Percentiles rank a stretch among this genome's conserved stretches.
phyloP scores from a whole-genome alignment of 35 echinoderm and acorn worm species.

The Antedon bifida region DNA sequence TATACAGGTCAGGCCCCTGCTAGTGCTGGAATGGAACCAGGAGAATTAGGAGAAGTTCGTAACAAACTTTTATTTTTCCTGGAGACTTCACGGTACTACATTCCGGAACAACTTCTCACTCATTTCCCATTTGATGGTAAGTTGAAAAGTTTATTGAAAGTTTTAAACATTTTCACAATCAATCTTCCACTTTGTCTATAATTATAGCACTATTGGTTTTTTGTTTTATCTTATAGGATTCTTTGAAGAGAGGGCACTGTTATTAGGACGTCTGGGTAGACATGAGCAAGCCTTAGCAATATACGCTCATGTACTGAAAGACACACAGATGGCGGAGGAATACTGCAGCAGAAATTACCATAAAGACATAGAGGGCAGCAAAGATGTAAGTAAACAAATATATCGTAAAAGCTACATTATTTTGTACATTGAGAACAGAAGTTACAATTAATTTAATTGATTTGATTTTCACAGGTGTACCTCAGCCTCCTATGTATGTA shows the following conservation, averaged over 20 bases:
- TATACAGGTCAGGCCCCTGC: conserved; percentile 51
- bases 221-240: conserved; percentile 38
- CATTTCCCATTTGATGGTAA: conserved; percentile 79
- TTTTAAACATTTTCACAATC: too few species aligned
- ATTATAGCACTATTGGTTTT: background rate
- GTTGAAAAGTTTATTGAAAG: background rate
- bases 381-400: conserved; percentile 46
- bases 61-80: conserved; percentile 75
- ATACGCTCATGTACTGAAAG: conserved; percentile 91
- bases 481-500: conserved; percentile 70
- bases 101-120: conserved; percentile 59
- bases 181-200: too few species aligned
- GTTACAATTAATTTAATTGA: background rate
- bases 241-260: conserved; percentile 82
- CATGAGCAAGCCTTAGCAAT: conserved; percentile 94
- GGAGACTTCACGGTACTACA: conserved; percentile 55
- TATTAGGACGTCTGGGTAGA: conserved; percentile 59
- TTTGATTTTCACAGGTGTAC: conserved; percentile 48
- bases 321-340: conserved; percentile 66
- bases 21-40: conserved; percentile 64
- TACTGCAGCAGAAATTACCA: conserved; percentile 66
- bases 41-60: conserved; percentile 68
- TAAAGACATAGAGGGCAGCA: conserved; percentile 40
- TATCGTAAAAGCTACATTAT: background rate
- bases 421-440: background rate